phyloP scores from a whole-genome alignment of 2,888 invertebrate genomes.

The Hypercompe scribonia region DNA sequence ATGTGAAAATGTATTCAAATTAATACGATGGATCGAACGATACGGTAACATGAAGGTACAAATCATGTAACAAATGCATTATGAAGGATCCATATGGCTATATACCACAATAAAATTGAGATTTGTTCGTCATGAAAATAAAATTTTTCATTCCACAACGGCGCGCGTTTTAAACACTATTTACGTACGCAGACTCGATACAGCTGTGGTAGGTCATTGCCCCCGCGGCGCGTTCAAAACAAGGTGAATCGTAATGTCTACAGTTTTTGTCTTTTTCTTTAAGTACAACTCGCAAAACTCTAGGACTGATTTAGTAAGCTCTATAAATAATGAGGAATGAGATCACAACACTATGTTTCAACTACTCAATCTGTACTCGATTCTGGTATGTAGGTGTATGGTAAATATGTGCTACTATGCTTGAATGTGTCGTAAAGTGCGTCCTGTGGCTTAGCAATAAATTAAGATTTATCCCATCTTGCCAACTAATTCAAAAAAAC shows the following conservation, averaged over 20 bases:
- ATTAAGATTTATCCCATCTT: not conserved
- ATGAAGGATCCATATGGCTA: not conserved
- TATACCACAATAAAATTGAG: conserved; percentile 18
- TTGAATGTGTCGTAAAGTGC: not conserved
- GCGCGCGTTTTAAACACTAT: conserved; percentile 63
- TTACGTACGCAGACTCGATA: conserved; percentile 64
- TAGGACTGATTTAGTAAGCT: conserved; percentile 49
- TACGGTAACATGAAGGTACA: conserved; percentile 5
- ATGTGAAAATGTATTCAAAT: conserved; percentile 29
- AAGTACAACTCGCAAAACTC: conserved; percentile 60
- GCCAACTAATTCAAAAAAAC: not conserved
- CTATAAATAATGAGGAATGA: conserved; percentile 47
- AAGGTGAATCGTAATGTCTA: conserved; percentile 78
- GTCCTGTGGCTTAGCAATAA: not conserved
- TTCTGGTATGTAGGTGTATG: no score
- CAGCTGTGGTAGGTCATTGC: conserved; percentile 81
- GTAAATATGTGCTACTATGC: not conserved
- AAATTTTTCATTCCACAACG: conserved; percentile 42
- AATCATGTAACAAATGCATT: conserved; percentile 3
- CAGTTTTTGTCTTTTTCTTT: conserved; percentile 67
- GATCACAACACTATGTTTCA: conserved; percentile 37
- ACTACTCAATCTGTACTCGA: no score
- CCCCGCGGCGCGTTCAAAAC: conserved; percentile 76
- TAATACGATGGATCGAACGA: conserved; percentile 11
- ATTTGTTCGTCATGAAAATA: conserved; percentile 31